Conservation (phyloP, 2,888 invertebrate species). For the Eupithecia inturbata region DNA sequence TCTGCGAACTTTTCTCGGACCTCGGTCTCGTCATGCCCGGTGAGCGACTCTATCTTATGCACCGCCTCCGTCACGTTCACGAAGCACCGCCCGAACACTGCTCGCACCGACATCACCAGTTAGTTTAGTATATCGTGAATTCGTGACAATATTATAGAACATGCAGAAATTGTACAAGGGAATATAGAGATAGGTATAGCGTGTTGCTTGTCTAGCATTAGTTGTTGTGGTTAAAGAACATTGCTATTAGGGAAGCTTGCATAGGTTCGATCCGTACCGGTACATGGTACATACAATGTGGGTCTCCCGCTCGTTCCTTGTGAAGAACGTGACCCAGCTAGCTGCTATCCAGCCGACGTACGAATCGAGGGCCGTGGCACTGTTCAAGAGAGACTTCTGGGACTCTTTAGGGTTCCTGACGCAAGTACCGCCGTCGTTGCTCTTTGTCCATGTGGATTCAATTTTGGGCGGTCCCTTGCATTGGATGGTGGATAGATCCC, state of each 20-base stretch:
- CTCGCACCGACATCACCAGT: conserved; percentile 50
- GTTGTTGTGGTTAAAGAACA: conserved; percentile 25
- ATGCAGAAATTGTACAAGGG: conserved; percentile 19
- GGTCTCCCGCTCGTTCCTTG: conserved; percentile 68
- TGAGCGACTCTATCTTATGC: conserved; percentile 44
- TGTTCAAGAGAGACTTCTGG: conserved; percentile 67
- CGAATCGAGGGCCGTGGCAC: conserved; percentile 75
- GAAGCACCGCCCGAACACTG: conserved; percentile 77
- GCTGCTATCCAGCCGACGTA: conserved; percentile 79
- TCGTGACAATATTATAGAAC: conserved; percentile 31
- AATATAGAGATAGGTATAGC: conserved; percentile 2
- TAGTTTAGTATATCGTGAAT: conserved; percentile 32
- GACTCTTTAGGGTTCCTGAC: conserved; percentile 65
- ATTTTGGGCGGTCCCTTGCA: conserved; percentile 68
- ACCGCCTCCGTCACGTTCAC: conserved; percentile 62
- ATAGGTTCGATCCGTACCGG: conserved; percentile 38
- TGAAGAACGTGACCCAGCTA: conserved; percentile 77
- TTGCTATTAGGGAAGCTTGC: conserved; percentile 18
- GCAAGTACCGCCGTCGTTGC: conserved; percentile 60
- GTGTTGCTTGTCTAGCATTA: conserved; percentile 35
- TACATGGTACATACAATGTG: conserved; percentile 72
- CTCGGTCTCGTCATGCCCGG: conserved; percentile 52
- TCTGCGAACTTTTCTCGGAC: conserved; percentile 59
- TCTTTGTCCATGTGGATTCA: conserved; percentile 41
- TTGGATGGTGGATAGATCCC: conserved; percentile 74